phyloP scores from a whole-genome alignment of 2,797 vertebrate species.

The Myioborus miniatus region DNA sequence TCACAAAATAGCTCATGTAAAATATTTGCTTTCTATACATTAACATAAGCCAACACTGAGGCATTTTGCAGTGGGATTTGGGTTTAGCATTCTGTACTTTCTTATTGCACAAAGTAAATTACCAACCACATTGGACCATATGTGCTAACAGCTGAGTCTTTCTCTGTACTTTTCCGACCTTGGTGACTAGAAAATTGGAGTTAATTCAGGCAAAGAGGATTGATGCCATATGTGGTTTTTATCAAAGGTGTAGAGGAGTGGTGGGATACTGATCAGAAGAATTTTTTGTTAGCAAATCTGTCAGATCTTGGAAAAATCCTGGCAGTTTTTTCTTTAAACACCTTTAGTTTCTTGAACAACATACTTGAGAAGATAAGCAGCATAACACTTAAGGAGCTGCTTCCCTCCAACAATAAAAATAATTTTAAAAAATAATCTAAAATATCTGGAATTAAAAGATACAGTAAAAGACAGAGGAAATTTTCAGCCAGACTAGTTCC shows the following conservation, averaged over 20 bases:
- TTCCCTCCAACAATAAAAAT: background rate
- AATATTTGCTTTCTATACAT: background rate
- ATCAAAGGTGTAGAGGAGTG: slow-evolving; percentile 38
- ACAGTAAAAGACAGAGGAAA: background rate
- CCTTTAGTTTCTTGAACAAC: slow-evolving; percentile 28
- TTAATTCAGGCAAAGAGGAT: slow-evolving; percentile 71
- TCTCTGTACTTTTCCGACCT: slow-evolving; percentile 62
- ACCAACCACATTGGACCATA: slow-evolving; percentile 58
- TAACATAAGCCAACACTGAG: background rate
- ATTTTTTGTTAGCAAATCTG: slow-evolving; percentile 53
- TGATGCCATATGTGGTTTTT: slow-evolving; percentile 60
- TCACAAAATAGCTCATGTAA: background rate
- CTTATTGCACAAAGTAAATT: slow-evolving; percentile 64
- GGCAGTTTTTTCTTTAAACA: slow-evolving; percentile 47
- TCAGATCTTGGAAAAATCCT: slow-evolving; percentile 57
- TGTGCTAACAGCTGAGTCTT: slow-evolving; percentile 69
- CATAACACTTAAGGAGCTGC: background rate
- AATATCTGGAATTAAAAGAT: background rate
- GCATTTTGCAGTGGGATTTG: background rate
- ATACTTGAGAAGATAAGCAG: slow-evolving; percentile 38
- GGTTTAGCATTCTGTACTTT: slow-evolving; percentile 33
- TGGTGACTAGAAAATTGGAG: slow-evolving; percentile 66
- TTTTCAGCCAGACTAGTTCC: background rate
- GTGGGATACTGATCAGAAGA: slow-evolving; percentile 39
- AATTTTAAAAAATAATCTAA: background rate